Percentiles rank a stretch among this genome's conserved stretches.
Conservation (phyloP, 2,113 vertebrate genomes). For the Pyrgilauda ruficollis region DNA sequence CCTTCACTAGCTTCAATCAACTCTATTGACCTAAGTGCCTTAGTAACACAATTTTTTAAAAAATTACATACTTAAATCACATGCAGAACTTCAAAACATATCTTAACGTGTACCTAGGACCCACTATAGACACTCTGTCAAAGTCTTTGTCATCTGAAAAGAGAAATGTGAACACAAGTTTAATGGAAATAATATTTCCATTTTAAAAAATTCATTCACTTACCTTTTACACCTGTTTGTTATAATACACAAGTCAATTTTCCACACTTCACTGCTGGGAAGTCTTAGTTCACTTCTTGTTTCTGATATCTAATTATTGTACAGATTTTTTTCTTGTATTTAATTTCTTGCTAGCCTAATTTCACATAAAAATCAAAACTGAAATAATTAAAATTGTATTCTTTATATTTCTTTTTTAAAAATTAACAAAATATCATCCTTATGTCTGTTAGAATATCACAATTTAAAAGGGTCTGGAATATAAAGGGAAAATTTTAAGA, state of each 20-base stretch:
- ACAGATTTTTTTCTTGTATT: neutral
- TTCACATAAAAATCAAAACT: neutral
- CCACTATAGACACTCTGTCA: neutral
- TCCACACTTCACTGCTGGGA: neutral
- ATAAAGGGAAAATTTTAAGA: neutral
- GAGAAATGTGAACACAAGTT: neutral
- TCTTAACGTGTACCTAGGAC: neutral
- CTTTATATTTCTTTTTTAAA: neutral
- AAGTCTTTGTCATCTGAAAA: neutral
- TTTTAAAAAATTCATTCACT: neutral
- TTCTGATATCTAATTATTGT: neutral
- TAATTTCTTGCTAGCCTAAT: neutral
- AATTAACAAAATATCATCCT: neutral
- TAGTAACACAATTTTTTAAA: fast-evolving
- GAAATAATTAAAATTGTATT: neutral
- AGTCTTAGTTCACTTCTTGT: neutral
- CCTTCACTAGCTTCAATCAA: neutral
- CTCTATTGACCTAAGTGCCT: neutral
- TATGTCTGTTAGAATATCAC: neutral
- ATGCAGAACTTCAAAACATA: neutral
- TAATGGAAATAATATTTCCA: neutral
- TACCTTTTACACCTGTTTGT: neutral
- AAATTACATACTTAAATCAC: neutral
- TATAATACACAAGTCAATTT: neutral
- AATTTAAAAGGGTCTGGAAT: neutral